Conservation (phyloP, 2,888 invertebrate species). For the Agriotes lineatus region DNA sequence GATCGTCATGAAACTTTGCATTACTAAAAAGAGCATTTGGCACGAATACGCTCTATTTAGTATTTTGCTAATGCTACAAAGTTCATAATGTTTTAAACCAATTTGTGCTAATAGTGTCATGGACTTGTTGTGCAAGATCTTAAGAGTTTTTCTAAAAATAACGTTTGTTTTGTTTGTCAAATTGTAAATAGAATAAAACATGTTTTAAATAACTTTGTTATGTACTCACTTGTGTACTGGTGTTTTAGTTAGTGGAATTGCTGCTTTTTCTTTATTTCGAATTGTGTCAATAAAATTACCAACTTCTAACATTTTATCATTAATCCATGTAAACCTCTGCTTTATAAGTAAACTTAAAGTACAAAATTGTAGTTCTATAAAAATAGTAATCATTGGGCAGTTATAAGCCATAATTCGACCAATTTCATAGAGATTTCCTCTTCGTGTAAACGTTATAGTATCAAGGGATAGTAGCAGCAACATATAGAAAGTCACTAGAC, state of each 20-base stretch:
- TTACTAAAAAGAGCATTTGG: background rate
- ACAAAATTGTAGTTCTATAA: conserved; percentile 29
- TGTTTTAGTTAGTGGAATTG: too few relatives aligned
- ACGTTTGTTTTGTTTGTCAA: too few relatives aligned
- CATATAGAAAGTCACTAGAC: background rate
- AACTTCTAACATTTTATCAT: conserved; percentile 15
- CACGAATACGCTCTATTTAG: conserved; percentile 12
- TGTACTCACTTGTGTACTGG: too few relatives aligned
- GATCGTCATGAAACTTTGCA: conserved; percentile 1
- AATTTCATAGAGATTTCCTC: background rate
- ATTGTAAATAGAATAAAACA: too few relatives aligned
- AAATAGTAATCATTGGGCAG: background rate
- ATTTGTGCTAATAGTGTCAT: background rate
- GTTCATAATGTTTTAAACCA: conserved; percentile 12
- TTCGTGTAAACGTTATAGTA: background rate
- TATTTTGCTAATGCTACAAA: conserved; percentile 5
- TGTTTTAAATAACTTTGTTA: too few relatives aligned
- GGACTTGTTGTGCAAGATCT: background rate
- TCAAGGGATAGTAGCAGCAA: background rate
- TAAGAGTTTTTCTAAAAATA: background rate
- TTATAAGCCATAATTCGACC: conserved; percentile 21
- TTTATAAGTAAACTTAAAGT: conserved; percentile 8
- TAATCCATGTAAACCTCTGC: conserved; percentile 12
- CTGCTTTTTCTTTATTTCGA: too few relatives aligned
- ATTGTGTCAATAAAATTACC: too few relatives aligned